Evolutionary conservation across 2,113 vertebrate genomes (phyloP).

Genomic region (Mastomys coucha): DNA sequence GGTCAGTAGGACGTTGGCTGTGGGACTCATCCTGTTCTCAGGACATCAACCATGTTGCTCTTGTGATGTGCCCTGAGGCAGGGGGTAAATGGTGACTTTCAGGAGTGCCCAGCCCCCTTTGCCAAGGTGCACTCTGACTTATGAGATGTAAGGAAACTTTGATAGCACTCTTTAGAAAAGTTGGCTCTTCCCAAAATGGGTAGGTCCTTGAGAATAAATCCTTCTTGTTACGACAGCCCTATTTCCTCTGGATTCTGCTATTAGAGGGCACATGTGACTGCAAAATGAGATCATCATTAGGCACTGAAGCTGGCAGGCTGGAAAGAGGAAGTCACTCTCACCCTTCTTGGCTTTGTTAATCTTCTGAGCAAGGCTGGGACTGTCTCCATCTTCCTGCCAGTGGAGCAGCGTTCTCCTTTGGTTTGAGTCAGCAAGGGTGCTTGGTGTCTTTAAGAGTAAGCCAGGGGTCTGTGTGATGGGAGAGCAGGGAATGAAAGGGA

Average conservation of each 20-base stretch:
- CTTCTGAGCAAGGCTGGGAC: conserved; percentile 21
- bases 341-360: neutral
- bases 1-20: neutral
- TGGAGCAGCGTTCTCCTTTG: neutral
- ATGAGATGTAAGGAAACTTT: neutral
- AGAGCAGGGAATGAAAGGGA: neutral
- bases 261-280: neutral
- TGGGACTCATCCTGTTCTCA: neutral
- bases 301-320: neutral
- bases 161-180: neutral
- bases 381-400: neutral
- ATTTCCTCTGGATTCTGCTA: neutral
- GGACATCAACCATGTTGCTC: neutral
- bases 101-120: neutral
- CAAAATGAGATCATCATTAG: neutral
- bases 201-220: neutral
- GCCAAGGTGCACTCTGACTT: neutral
- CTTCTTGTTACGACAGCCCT: neutral
- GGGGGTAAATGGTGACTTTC: neutral
- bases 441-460: neutral
- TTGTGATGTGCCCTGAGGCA: neutral
- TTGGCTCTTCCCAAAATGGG: neutral
- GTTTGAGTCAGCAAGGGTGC: neutral
- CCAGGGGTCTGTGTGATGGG: neutral
- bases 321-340: neutral